These are phyloP conservation scores for Agrotis clavis DNA, from an alignment of 2,888 invertebrate genomes.

Conservation along the genomic window DNA sequence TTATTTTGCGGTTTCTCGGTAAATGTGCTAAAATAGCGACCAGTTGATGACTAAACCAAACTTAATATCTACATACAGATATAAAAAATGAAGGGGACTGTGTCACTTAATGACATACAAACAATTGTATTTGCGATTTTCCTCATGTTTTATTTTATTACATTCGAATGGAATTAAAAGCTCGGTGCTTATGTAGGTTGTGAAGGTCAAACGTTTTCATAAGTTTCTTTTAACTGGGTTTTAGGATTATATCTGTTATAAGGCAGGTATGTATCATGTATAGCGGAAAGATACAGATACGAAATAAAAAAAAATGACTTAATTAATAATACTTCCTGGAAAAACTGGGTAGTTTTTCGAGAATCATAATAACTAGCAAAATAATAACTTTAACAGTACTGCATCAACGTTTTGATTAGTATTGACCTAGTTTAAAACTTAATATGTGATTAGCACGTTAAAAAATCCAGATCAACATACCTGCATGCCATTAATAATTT, in stretches of 20 bases:
- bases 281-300: no score
- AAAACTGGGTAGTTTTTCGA: no score
- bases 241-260: no score
- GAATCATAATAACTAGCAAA: background rate
- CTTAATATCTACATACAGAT: slow-evolving; percentile 1
- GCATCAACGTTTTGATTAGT: background rate
- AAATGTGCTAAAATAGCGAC: slow-evolving; percentile 17
- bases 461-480: slow-evolving; percentile 89
- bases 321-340: no score
- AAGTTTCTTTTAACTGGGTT: background rate
- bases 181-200: slow-evolving; percentile 13
- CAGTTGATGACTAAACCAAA: slow-evolving; percentile 9
- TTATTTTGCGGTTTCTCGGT: slow-evolving; percentile 21
- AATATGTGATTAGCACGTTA: slow-evolving; percentile 30
- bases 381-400: background rate
- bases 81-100: slow-evolving; percentile 30
- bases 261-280: no score
- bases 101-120: slow-evolving; percentile 10
- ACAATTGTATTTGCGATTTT: slow-evolving; percentile 16
- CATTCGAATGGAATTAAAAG: slow-evolving; percentile 34
- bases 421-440: slow-evolving; percentile 1
- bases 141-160: slow-evolving; percentile 23
- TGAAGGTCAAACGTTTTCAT: background rate
- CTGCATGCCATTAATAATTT: slow-evolving; percentile 98
- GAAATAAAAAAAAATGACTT: no score